Conservation (phyloP, 2,113 vertebrate species). For the Pelvicachromis taeniatus region DNA sequence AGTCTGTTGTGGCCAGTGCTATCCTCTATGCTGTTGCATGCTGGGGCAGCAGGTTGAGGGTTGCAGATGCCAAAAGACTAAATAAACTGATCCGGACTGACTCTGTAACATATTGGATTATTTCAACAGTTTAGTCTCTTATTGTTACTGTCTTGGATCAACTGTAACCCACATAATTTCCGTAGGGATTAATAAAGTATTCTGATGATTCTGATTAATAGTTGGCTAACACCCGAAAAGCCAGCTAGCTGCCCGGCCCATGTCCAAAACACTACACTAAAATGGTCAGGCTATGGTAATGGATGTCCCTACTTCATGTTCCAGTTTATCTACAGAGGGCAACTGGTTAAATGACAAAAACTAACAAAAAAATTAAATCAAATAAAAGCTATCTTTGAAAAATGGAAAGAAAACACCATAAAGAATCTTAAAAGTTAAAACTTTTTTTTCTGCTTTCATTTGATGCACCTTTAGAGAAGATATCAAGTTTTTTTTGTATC, state of each 20-base stretch:
- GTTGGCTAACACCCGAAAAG: background rate
- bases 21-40: no score
- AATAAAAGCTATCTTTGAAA: background rate
- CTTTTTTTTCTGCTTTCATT: background rate
- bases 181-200: no score
- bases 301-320: background rate
- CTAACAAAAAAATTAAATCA: background rate
- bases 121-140: no score
- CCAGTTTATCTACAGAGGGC: background rate
- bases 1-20: no score
- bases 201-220: no score
- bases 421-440: background rate
- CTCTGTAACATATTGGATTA: no score
- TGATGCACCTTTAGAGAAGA: background rate
- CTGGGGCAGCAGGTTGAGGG: no score
- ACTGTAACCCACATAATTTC: no score
- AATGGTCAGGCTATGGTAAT: background rate
- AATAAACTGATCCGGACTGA: no score
- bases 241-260: background rate
- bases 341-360: background rate
- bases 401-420: background rate
- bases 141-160: no score
- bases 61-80: no score
- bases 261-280: background rate
- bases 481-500: background rate